These are phyloP conservation scores for Spongia lamella DNA, from an alignment of 37 sponge, comb jelly and placozoan genomes.

Conservation along the genomic window DNA sequence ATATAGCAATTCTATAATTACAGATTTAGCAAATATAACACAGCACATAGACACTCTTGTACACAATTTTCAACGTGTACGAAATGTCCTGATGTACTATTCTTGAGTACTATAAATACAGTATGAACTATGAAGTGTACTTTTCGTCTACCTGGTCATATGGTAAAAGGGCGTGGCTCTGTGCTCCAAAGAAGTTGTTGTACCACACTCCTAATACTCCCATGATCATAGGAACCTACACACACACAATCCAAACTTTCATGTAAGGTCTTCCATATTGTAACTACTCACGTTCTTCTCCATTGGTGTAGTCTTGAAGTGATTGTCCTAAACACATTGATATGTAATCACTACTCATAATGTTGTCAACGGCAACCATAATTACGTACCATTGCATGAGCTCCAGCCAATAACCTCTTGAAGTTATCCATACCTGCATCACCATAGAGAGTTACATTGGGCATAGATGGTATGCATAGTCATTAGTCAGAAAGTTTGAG, in stretches of 20 bases:
- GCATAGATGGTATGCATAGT: no score
- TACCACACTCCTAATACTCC: constrained; percentile 98
- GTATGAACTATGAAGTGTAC: no score
- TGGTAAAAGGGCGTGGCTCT: constrained; percentile 94
- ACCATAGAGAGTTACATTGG: no score
- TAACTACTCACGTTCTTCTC: constrained; percentile 82
- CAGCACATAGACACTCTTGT: no score
- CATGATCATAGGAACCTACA: constrained; percentile 88
- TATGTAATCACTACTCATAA: no score
- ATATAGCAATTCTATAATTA: no score
- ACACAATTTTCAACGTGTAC: no score
- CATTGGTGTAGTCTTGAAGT: constrained; percentile 87
- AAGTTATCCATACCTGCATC: constrained; percentile 96
- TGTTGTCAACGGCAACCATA: no score
- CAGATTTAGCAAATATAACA: no score
- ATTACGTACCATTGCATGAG: constrained; percentile 80
- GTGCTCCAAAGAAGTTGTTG: constrained; percentile 97
- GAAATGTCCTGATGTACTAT: no score
- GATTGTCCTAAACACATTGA: constrained; percentile 72
- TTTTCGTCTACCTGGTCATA: constrained; percentile 82
- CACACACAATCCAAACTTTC: background rate
- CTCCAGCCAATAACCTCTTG: constrained; percentile 89
- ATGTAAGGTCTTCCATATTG: background rate
- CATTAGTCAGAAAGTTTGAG: no score
- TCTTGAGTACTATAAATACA: no score